A percentile compares a stretch with the other conserved stretches of the same genome.
Evolutionary conservation across 2,888 invertebrate species (phyloP).

Genomic region (Thera britannica): DNA sequence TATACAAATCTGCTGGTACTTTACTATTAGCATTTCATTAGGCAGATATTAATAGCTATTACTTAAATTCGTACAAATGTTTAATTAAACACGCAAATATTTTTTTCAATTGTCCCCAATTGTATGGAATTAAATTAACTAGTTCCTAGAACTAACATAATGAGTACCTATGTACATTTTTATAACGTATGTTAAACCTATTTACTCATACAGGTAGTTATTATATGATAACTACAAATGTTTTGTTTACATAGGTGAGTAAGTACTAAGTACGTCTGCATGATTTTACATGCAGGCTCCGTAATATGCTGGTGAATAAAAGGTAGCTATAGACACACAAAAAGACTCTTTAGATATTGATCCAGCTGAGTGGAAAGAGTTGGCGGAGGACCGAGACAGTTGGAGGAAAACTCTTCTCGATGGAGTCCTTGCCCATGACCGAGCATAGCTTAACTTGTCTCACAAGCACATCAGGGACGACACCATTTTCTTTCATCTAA

Average conservation of each 20-base stretch:
- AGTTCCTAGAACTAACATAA: conserved; percentile 19
- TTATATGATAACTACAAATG: not conserved
- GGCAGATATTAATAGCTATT: conserved; percentile 13
- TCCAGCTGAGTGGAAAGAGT: no score
- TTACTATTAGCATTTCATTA: conserved; percentile 27
- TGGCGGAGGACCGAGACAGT: no score
- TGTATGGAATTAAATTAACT: conserved; percentile 17
- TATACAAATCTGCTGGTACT: conserved; percentile 19
- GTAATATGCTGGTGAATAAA: no score
- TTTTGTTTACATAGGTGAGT: not conserved
- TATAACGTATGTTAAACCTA: not conserved
- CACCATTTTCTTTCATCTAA: no score
- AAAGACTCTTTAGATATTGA: no score
- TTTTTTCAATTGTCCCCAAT: conserved; percentile 17
- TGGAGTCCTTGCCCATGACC: no score
- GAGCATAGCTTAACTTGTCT: no score
- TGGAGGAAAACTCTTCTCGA: no score
- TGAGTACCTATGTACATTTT: conserved; percentile 2
- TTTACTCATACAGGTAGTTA: not conserved
- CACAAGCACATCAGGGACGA: no score
- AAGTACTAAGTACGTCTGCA: not conserved
- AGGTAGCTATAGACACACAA: no score
- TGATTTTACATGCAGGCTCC: not conserved
- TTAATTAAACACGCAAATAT: conserved; percentile 27
- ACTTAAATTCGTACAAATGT: conserved; percentile 27